Percentiles rank a stretch among this genome's conserved stretches.
Conservation (phyloP, 2,113 vertebrate genomes). For the Hiodon tergisus region DNA sequence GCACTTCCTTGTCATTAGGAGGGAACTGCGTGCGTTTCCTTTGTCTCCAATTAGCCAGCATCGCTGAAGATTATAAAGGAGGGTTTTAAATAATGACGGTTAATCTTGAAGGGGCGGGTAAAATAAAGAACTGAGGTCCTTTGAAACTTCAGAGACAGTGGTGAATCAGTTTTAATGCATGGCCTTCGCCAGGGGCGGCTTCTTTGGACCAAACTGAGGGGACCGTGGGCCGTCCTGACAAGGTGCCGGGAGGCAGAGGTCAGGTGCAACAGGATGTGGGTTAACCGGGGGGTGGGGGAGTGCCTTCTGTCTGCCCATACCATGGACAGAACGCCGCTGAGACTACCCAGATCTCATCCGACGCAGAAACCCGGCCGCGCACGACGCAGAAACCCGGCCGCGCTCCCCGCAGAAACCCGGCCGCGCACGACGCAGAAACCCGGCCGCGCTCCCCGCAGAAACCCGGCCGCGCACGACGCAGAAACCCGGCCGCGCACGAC, state of each 20-base stretch:
- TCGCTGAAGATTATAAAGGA: conserved; percentile 52
- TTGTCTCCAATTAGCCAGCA: conserved; percentile 65
- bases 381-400: neutral
- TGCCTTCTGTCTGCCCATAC: neutral
- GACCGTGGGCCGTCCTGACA: neutral
- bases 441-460: neutral
- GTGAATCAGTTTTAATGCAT: conserved; percentile 47
- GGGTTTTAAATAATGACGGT: conserved; percentile 65
- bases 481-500: neutral
- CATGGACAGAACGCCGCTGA: neutral
- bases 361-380: neutral
- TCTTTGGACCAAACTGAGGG: conserved; percentile 33
- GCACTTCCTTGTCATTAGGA: conserved; percentile 59
- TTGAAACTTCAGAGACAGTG: conserved; percentile 52
- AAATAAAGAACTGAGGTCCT: conserved; percentile 36
- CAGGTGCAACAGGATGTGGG: neutral
- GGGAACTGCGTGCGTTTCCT: conserved; percentile 52
- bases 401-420: neutral
- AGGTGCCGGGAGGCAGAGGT: neutral
- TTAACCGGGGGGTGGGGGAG: conserved; percentile 2
- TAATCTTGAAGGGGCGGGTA: conserved; percentile 49
- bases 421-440: neutral
- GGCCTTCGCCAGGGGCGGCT: conserved; percentile 33
- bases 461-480: neutral
- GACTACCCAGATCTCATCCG: neutral